phyloP scores from a whole-genome alignment of 2,113 vertebrate species.

The Conger conger region DNA sequence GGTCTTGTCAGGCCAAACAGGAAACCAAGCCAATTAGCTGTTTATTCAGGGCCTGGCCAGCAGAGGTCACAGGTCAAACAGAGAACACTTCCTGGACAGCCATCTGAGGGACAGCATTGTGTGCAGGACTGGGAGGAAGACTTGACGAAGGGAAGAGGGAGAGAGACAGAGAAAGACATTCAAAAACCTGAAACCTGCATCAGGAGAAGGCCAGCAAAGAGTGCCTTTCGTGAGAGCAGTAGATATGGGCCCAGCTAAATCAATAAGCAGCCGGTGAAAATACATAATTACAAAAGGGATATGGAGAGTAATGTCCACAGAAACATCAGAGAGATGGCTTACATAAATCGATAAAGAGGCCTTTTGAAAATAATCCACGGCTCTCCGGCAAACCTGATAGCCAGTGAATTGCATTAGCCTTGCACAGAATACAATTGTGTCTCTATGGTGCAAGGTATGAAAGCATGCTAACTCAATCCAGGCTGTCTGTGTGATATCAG shows the following conservation, averaged over 20 bases:
- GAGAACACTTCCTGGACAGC: slow-evolving; percentile 72
- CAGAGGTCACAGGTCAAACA: slow-evolving; percentile 63
- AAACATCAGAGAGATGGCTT: background rate
- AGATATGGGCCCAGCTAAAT: background rate
- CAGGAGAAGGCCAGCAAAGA: slow-evolving; percentile 20
- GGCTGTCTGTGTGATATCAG: slow-evolving; percentile 40
- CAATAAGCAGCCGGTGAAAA: slow-evolving; percentile 7
- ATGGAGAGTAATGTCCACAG: background rate
- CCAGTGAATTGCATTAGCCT: slow-evolving; percentile 45
- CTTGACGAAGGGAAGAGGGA: slow-evolving; percentile 40
- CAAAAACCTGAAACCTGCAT: background rate
- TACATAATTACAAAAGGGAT: background rate
- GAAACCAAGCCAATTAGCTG: slow-evolving; percentile 77
- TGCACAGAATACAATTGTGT: slow-evolving; percentile 39
- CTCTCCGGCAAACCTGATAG: slow-evolving; percentile 30
- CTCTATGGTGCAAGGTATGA: slow-evolving; percentile 30
- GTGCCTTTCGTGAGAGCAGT: background rate
- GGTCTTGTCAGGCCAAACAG: slow-evolving; percentile 76
- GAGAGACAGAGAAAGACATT: slow-evolving; percentile 1
- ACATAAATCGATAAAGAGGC: slow-evolving; percentile 20
- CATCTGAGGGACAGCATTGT: slow-evolving; percentile 51
- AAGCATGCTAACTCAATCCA: slow-evolving; percentile 50
- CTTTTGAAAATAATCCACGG: slow-evolving; percentile 30
- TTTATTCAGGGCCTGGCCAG: slow-evolving; percentile 69
- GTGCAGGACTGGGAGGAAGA: slow-evolving; percentile 54